A percentile compares a stretch with the other conserved stretches of the same genome.
Evolutionary conservation across 2,113 vertebrate species (phyloP).

Genomic region (Trochalopteron elliotii): DNA sequence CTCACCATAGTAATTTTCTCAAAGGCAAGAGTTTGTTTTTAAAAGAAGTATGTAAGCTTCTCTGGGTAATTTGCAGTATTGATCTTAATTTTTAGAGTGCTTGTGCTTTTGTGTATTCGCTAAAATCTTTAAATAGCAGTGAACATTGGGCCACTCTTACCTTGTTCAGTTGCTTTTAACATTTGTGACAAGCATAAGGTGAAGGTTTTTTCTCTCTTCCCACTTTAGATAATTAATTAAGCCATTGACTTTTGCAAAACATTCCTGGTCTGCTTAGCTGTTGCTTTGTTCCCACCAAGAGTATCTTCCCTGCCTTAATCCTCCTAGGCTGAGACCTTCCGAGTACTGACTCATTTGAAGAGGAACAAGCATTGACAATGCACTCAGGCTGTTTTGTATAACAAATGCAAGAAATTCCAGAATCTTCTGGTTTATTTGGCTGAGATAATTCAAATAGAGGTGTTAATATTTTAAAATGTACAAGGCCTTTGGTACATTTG

Average conservation of each 20-base stretch:
- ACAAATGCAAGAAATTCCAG: not conserved
- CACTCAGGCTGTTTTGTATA: not conserved
- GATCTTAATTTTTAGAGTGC: not conserved
- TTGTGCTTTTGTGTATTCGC: not conserved
- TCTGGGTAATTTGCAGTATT: not conserved
- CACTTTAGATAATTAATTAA: not conserved
- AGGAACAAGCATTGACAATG: not conserved
- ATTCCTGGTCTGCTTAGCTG: not conserved
- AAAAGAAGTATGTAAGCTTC: not conserved
- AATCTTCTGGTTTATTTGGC: not conserved
- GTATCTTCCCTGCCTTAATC: not conserved
- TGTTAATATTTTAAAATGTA: not conserved
- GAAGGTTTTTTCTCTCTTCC: not conserved
- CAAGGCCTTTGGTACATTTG: not conserved
- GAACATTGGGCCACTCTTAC: not conserved
- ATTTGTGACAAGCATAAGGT: not conserved
- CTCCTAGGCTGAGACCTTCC: not conserved
- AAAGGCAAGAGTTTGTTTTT: not conserved
- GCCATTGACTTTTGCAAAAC: not conserved
- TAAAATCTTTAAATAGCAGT: not conserved
- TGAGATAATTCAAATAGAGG: not conserved
- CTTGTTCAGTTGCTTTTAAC: not conserved
- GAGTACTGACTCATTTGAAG: not conserved
- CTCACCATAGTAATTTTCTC: not conserved
- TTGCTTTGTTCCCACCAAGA: not conserved